Base-by-base conservation (phyloP, 2,888 invertebrate species). In the Ennomos fuscantarius region DNA sequence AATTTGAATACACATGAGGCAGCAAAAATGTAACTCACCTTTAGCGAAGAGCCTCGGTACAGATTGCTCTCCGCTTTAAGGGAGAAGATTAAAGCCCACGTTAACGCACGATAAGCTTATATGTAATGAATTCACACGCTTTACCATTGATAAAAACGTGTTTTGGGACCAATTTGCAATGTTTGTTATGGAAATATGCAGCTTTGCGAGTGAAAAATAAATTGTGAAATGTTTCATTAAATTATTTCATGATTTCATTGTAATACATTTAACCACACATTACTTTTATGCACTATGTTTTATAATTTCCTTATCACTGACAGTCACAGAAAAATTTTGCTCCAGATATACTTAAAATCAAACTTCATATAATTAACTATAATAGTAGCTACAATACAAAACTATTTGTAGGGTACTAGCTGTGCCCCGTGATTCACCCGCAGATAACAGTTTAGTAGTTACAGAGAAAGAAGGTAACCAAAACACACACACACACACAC, bases 41-140 rank as follows among this genome's bases (percentile, higher is more conserved):
- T 68, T 62, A 45, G 12, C 55, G 72, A 70, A 49, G 15, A 41
- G 32, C 24, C 12, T 43, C 43, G 36, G 45, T 42, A 32, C 10
- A 52, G 33, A 39, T 34, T 34, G 31, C 46, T 49, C 40, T 72
- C 71, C 68, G 70, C 73, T 66, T 73, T 66, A 65, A 68, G 68
- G 63, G 65, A 66, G 65, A 68, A 77, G 73, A 76, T 77, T 74
- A 76, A 75, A 74, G 66, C 51, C 52, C 61, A 58, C 67, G 62
- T 76, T 70, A 74, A 75, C 61, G 72, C 72, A 66, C 67, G 70
- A 68, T 60, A 60, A 72, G 72, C 41, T 13, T 40, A 43, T 15
- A 35, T 68, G 65, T 70, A 73, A 78, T 70, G 78, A 71, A 70
- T 68, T 68, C 69, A 70, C 70, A 71, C 57, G 58, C 58, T 61